Percentiles rank a stretch among this genome's conserved stretches.
Evolutionary conservation across 2,113 vertebrate genomes (phyloP).

Genomic region (Pogonocichla stellata): DNA sequence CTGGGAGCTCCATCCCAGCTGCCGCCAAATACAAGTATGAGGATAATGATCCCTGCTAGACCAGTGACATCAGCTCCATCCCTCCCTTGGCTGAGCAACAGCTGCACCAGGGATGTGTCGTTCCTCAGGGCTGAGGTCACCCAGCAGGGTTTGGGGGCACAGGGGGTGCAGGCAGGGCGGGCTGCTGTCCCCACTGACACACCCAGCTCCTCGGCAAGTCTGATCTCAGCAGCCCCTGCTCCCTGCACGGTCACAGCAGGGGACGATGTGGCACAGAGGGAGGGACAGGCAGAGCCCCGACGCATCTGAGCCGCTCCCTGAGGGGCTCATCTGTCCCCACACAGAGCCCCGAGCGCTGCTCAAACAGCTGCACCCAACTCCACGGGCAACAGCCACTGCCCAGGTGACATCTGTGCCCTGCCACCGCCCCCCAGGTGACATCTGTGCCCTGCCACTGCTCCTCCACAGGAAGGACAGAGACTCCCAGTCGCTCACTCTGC

Average conservation of each 20-base stretch:
- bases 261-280: background rate
- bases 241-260: background rate
- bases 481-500: rapidly evolving
- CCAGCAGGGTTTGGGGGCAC: background rate
- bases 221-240: background rate
- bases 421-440: too few relatives aligned
- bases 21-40: rapidly evolving
- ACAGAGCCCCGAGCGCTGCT: rapidly evolving
- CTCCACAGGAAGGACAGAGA: rapidly evolving
- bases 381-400: rapidly evolving
- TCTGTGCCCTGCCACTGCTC: too few relatives aligned
- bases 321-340: background rate
- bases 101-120: background rate
- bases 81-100: background rate
- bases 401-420: background rate
- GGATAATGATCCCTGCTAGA: rapidly evolving
- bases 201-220: background rate
- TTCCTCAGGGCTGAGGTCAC: background rate
- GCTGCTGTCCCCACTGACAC: background rate
- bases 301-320: background rate
- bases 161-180: background rate
- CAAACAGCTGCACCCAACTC: background rate
- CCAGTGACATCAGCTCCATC: background rate
- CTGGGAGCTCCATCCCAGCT: background rate
- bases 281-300: background rate